phyloP scores from a whole-genome alignment of 2,888 invertebrate species.

The Emmelina monodactyla region DNA sequence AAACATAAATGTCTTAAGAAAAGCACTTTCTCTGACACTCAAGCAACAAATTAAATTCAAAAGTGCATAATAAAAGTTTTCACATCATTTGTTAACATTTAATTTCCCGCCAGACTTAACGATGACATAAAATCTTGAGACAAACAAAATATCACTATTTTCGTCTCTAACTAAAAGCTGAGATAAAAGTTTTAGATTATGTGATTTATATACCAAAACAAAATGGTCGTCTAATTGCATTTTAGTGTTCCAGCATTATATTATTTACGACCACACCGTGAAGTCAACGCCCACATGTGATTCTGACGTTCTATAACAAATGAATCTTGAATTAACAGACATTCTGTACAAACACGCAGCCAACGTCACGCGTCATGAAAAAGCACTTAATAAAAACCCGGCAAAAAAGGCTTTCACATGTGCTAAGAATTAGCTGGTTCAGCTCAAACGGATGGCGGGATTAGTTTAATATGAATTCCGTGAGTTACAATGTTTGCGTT shows the following conservation, averaged over 20 bases:
- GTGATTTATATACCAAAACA: conserved; percentile 1
- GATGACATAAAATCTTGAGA: too few relatives aligned
- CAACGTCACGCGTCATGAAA: conserved; percentile 53
- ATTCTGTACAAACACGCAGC: conserved; percentile 20
- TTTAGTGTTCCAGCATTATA: conserved; percentile 3
- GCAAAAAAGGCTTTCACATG: conserved; percentile 32
- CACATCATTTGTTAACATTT: too few relatives aligned
- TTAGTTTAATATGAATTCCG: conserved; percentile 58
- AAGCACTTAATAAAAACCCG: conserved; percentile 51
- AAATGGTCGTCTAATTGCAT: conserved; percentile 1
- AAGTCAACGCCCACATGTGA: conserved; percentile 25
- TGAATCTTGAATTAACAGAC: conserved; percentile 17
- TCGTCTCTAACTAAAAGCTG: conserved; percentile 1
- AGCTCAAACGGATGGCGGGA: conserved; percentile 43
- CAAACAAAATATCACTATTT: neutral
- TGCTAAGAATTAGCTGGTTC: conserved; percentile 47
- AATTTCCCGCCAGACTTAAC: too few relatives aligned
- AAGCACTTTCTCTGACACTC: too few relatives aligned
- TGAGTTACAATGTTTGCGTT: conserved; percentile 55
- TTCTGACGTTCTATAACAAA: conserved; percentile 25
- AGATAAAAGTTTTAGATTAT: conserved; percentile 1
- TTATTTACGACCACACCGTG: conserved; percentile 6
- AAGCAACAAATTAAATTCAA: too few relatives aligned
- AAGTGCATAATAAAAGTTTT: too few relatives aligned
- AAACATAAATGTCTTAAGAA: too few relatives aligned